A percentile compares a stretch with the other conserved stretches of the same genome.
Evolutionary conservation across 1,140 invertebrate species (phyloP).

Genomic region (Nixonia krombeini): DNA sequence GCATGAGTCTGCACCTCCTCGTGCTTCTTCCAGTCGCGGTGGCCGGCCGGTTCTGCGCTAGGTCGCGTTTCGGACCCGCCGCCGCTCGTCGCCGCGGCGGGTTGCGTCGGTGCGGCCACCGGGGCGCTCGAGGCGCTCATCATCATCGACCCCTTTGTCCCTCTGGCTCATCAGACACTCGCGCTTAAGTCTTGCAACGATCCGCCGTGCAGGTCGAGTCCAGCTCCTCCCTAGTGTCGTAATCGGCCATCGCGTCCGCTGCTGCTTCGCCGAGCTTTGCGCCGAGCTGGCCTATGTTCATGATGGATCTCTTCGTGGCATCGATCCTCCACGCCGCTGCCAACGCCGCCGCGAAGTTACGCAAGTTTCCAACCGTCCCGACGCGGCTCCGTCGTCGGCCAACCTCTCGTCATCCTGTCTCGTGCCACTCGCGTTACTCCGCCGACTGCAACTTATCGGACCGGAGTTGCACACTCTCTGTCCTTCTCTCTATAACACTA

Average conservation of each 20-base stretch:
- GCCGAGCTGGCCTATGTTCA: neutral
- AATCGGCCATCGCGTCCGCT: constrained; percentile 8
- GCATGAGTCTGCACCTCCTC: too few relatives aligned
- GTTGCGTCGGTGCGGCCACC: constrained; percentile 51
- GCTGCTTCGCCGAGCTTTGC: too few relatives aligned
- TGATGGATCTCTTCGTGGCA: neutral
- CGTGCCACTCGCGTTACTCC: constrained; percentile 15
- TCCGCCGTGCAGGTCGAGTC: constrained; percentile 38
- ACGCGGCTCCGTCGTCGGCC: neutral
- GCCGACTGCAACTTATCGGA: neutral
- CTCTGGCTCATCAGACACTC: constrained; percentile 6
- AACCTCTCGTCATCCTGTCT: neutral
- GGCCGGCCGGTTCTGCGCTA: too few relatives aligned
- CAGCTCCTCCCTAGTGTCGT: constrained; percentile 34
- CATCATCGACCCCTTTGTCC: constrained; percentile 41
- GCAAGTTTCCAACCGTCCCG: neutral
- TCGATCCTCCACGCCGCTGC: neutral
- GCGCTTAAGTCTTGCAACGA: constrained; percentile 43
- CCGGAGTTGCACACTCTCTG: neutral
- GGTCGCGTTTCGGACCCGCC: too few relatives aligned
- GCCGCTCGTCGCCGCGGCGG: too few relatives aligned
- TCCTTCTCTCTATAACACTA: constrained; percentile 8
- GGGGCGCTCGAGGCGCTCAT: constrained; percentile 55
- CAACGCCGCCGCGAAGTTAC: neutral
- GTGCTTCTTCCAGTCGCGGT: too few relatives aligned